phyloP scores from a whole-genome alignment of 2,113 vertebrate genomes.

The Odobenus rosmarus region DNA sequence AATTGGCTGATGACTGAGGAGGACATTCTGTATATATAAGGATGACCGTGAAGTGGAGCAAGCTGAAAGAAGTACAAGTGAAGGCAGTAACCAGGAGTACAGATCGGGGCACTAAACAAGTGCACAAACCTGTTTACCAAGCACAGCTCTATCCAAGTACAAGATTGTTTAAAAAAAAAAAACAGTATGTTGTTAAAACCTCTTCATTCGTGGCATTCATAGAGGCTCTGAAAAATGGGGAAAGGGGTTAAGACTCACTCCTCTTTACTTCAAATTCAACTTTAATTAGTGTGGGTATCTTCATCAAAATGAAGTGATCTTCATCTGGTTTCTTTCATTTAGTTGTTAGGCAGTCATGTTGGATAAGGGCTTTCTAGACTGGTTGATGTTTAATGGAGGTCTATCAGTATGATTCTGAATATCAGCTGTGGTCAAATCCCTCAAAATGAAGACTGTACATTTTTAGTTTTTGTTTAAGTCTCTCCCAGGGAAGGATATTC shows the following conservation, averaged over 20 bases:
- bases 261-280: not conserved
- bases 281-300: rapidly evolving
- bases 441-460: not conserved
- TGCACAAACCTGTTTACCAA: not conserved
- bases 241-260: not conserved
- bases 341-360: not conserved
- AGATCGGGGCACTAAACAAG: not conserved
- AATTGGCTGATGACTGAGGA: not conserved
- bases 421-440: not conserved
- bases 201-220: not conserved
- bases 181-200: not conserved
- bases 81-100: not conserved
- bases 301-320: not conserved
- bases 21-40: not conserved
- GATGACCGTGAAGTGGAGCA: not conserved
- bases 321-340: not conserved
- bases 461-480: not conserved
- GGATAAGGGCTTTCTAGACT: not conserved
- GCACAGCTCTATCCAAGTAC: too few species aligned
- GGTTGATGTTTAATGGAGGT: not conserved
- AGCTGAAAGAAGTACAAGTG: not conserved
- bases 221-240: not conserved
- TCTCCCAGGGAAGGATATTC: not conserved
- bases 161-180: not conserved
- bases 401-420: not conserved